phyloP scores from a whole-genome alignment of 2,113 vertebrate genomes.

The Leucoraja erinaceus region DNA sequence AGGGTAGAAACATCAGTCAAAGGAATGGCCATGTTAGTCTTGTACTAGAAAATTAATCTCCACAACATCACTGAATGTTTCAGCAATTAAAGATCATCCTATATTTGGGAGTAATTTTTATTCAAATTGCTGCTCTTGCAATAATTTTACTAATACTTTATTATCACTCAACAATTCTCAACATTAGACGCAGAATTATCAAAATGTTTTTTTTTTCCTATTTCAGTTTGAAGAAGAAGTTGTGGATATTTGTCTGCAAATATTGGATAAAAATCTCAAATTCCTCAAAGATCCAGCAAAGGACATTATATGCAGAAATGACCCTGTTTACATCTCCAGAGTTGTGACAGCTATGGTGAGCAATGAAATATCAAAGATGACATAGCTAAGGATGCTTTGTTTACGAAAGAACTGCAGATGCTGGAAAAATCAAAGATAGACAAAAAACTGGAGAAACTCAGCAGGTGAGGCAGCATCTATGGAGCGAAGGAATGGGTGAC shows the following conservation, averaged over 20 bases:
- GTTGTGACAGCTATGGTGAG: conserved; percentile 81
- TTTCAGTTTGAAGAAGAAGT: conserved; percentile 76
- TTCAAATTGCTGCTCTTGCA: background rate
- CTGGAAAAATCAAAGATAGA: no score
- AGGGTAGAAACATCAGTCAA: background rate
- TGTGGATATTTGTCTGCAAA: conserved; percentile 65
- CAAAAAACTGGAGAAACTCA: no score
- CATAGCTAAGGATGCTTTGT: background rate
- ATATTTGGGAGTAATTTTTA: background rate
- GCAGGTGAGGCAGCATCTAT: no score
- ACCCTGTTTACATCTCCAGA: conserved; percentile 72
- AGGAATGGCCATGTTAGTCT: background rate
- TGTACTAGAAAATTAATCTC: background rate
- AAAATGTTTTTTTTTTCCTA: background rate
- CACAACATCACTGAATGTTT: background rate
- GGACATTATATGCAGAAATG: conserved; percentile 58
- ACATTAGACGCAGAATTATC: background rate
- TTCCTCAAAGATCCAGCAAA: conserved; percentile 52
- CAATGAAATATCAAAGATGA: background rate
- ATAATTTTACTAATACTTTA: background rate
- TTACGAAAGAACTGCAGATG: no score
- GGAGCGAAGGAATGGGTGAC: no score
- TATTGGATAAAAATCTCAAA: conserved; percentile 68
- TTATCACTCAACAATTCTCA: background rate
- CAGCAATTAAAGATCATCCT: background rate